phyloP scores from a whole-genome alignment of 2,113 vertebrate species.

The Dipodomys stephensi region DNA sequence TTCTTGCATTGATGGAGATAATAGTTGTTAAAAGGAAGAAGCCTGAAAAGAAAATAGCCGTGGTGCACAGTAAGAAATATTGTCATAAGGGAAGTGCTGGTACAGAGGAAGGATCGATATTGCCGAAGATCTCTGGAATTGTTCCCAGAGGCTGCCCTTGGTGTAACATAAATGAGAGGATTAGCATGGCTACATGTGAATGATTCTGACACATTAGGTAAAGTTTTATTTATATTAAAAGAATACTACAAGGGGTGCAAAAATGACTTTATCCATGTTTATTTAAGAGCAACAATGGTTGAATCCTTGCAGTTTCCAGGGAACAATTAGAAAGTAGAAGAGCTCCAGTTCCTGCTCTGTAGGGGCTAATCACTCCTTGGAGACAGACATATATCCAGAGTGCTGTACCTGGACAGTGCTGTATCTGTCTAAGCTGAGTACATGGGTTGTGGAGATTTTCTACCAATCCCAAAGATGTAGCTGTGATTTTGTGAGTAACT shows the following conservation, averaged over 20 bases:
- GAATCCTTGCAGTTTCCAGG: accelerated
- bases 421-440: too few relatives aligned
- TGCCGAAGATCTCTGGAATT: not conserved
- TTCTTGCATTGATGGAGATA: not conserved
- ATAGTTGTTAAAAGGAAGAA: not conserved
- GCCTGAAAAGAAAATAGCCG: not conserved
- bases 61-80: not conserved
- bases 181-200: not conserved
- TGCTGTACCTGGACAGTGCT: not conserved
- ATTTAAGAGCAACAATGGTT: not conserved
- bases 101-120: not conserved
- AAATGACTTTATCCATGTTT: not conserved
- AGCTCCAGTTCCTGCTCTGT: not conserved
- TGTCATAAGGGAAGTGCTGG: not conserved
- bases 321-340: not conserved
- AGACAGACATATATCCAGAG: accelerated
- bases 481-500: constrained; percentile 32
- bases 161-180: not conserved
- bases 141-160: not conserved
- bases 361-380: accelerated
- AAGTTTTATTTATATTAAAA: not conserved
- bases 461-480: not conserved
- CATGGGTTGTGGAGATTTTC: not conserved
- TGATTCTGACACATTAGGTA: not conserved
- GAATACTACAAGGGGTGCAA: not conserved